Percentiles rank a stretch among this genome's conserved stretches.
These are phyloP conservation scores for Notechis scutatus DNA, from an alignment of 2,113 vertebrate species.

Conservation along the genomic window DNA sequence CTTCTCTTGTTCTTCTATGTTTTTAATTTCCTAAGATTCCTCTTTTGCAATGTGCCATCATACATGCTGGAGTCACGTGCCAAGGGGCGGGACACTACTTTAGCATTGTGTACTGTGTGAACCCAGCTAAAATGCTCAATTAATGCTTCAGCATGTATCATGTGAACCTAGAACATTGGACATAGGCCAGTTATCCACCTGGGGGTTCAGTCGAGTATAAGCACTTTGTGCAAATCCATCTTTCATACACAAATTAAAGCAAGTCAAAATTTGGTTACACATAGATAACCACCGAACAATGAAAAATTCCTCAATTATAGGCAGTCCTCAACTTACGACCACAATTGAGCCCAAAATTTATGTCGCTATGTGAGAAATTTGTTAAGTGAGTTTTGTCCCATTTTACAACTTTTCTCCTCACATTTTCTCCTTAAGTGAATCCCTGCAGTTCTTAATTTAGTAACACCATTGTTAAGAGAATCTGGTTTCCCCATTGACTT, in stretches of 20 bases:
- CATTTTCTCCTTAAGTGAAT: not conserved
- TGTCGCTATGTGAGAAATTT: not conserved
- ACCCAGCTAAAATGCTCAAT: not conserved
- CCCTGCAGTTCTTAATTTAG: not conserved
- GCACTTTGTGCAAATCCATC: not conserved
- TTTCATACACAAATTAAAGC: not conserved
- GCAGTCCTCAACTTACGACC: not conserved
- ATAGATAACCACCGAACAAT: not conserved
- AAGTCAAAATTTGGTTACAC: not conserved
- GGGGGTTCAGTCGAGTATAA: not conserved
- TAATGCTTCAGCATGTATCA: not conserved
- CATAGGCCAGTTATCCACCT: not conserved
- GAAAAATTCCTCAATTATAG: not conserved
- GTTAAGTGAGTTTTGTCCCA: not conserved
- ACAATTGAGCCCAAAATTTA: not conserved
- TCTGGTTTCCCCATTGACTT: not conserved
- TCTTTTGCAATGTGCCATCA: not conserved
- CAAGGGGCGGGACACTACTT: not conserved
- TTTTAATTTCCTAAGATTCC: not conserved
- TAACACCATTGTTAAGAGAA: not conserved
- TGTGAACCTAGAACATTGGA: not conserved
- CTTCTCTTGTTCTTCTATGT: not conserved
- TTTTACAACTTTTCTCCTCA: not conserved
- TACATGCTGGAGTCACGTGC: not conserved
- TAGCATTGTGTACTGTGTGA: not conserved